These are phyloP conservation scores for Epizoanthus ramosus DNA, from an alignment of 92 coral and sea anemone genomes.

Conservation along the genomic window DNA sequence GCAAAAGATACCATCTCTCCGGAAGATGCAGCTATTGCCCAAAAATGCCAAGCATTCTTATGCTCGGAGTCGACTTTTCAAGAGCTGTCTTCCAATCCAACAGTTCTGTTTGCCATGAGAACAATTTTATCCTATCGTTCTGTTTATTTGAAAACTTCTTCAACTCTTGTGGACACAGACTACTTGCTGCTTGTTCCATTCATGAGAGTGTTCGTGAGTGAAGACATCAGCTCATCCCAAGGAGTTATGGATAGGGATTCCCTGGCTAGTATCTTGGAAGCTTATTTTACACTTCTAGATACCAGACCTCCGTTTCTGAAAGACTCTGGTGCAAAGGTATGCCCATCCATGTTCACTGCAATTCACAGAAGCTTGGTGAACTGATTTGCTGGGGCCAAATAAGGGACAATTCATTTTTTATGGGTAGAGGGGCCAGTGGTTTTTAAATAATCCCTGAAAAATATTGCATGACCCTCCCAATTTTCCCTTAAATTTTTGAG, in stretches of 20 bases:
- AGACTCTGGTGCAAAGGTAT: conserved; percentile 83
- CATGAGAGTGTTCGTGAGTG: conserved; percentile 56
- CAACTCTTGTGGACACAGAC: conserved; percentile 80
- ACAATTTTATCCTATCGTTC: conserved; percentile 50
- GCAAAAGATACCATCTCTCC: conserved; percentile 21
- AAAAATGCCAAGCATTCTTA: conserved; percentile 76
- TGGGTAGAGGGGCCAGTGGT: too few species aligned
- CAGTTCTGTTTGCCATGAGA: conserved; percentile 47
- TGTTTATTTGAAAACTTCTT: conserved; percentile 38
- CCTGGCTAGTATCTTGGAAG: conserved; percentile 58
- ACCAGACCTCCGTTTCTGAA: conserved; percentile 67
- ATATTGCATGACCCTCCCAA: too few species aligned
- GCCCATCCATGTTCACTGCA: too few species aligned
- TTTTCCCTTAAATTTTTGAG: too few species aligned
- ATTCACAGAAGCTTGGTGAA: too few species aligned
- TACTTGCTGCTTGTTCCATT: conserved; percentile 73
- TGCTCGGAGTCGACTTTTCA: conserved; percentile 54
- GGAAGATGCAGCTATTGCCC: conserved; percentile 61
- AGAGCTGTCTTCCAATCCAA: conserved; percentile 45
- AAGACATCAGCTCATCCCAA: not conserved
- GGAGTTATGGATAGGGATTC: conserved; percentile 10
- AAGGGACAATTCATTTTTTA: too few species aligned
- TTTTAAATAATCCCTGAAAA: too few species aligned
- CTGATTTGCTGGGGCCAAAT: too few species aligned
- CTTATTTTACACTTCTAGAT: conserved; percentile 67